Evolutionary conservation across 2,113 vertebrate genomes (phyloP), one percentile per base, ranked within the genome.

Genomic region (Hyla sarda): DNA sequence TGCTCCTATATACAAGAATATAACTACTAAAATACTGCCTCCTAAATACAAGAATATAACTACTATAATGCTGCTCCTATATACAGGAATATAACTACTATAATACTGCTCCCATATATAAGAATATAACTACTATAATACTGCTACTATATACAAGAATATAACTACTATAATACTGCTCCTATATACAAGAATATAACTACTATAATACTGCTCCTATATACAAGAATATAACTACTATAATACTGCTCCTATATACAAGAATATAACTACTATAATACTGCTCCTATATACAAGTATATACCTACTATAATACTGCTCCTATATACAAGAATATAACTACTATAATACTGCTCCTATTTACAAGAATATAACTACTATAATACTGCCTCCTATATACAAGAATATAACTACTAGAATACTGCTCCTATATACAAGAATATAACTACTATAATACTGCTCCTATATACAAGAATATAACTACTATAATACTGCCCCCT

Each of bases 401-500:
- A 23, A 56, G 54, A 56, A 60, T 60, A 60, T 60, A 60, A 60
- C 56, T 60, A 60, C 56, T 60, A 60, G n/a, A 60, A 60, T 60
- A 60, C 56, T 60, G 56, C 56, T 60, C 56, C 56, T 60, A 60
- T 60, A 12, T 60, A 60, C 56, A 25, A 2, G 23, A 60, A 60
- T 60, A 60, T 60, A 60, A 60, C 56, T 60, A 60, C 56, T 60
- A 60, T 52, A 52, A 52, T 52, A 52, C 50, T 52, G 13, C 41
- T 60, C n/a, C 56, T 60, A 60, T 25, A 6, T 60, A 60, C 56
- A 60, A 25, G 56, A 60, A 60, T 60, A 60, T 60, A 60, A 25
- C 56, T 60, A 60, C 56, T 60, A 60, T 60, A 60, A 60, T 60
- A 60, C 56, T 60, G 56, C 23, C 23, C 9, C 56, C 56, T 60